Evolutionary conservation across 1,140 invertebrate species (phyloP).

Genomic region (Drosophila bifasciata): DNA sequence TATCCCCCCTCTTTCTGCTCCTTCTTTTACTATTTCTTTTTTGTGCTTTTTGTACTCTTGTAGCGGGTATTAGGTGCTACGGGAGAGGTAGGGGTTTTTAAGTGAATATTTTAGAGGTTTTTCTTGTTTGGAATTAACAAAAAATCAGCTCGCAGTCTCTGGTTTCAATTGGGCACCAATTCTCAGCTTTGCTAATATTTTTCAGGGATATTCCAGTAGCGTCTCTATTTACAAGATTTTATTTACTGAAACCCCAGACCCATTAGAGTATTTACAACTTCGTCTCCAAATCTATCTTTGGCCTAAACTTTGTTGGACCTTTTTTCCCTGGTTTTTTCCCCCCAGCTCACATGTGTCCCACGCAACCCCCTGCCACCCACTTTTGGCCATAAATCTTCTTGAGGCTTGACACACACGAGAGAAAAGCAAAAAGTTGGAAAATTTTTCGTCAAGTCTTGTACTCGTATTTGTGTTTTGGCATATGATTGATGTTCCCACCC

Average conservation of each 20-base stretch:
- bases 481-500: slow-evolving; percentile 49
- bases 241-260: no score
- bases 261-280: no score
- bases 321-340: slow-evolving; percentile 33
- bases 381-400: slow-evolving; percentile 70
- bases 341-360: slow-evolving; percentile 48
- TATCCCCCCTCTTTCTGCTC: background rate
- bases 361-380: slow-evolving; percentile 26
- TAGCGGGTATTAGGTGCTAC: no score
- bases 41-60: background rate
- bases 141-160: no score
- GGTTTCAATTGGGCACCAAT: no score
- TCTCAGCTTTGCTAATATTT: no score
- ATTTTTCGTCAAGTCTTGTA: slow-evolving; percentile 47
- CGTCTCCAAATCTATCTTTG: no score
- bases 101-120: no score
- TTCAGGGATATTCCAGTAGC: no score
- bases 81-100: no score
- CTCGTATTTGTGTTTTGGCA: slow-evolving; percentile 46
- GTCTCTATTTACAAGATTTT: no score
- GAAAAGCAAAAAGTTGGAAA: slow-evolving; percentile 46
- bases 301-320: background rate
- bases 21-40: slow-evolving; percentile 8
- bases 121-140: no score
- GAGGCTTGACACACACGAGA: slow-evolving; percentile 48